phyloP scores from a whole-genome alignment of 2,797 vertebrate genomes.

The Mus caroli region DNA sequence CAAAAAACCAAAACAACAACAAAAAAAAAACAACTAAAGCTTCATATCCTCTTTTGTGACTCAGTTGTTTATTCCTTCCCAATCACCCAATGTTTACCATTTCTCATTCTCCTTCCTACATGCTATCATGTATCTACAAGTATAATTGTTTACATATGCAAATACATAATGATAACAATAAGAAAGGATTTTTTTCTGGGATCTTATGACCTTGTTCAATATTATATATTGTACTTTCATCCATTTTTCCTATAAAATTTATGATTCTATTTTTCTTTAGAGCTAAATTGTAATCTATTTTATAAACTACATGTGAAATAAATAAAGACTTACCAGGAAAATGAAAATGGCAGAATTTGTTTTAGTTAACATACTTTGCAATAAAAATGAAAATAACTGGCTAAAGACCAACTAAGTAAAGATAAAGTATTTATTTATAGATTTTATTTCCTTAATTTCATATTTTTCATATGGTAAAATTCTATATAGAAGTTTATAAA shows the following conservation, averaged over 20 bases:
- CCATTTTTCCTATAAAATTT: not conserved
- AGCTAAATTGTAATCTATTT: not conserved
- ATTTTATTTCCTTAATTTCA: not conserved
- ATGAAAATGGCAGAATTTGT: not conserved
- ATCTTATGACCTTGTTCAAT: not conserved
- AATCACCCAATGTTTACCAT: not conserved
- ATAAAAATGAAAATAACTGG: not conserved
- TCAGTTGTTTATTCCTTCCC: not conserved
- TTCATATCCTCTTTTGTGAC: not conserved
- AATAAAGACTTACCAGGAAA: not conserved
- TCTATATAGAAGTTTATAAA: not conserved
- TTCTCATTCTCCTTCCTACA: not conserved
- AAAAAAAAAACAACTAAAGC: not conserved
- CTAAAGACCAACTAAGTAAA: not conserved
- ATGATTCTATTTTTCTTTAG: not conserved
- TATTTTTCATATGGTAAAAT: constrained; percentile 14
- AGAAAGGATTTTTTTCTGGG: not conserved
- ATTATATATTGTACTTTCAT: not conserved
- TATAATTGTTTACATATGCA: not conserved
- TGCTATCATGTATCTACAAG: not conserved
- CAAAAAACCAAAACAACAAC: not conserved
- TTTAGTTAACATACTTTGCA: not conserved
- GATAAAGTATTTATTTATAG: not conserved
- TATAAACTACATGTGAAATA: not conserved
- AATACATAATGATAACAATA: not conserved